phyloP scores from a whole-genome alignment of 2,113 vertebrate genomes.

The Rhinopithecus roxellana region DNA sequence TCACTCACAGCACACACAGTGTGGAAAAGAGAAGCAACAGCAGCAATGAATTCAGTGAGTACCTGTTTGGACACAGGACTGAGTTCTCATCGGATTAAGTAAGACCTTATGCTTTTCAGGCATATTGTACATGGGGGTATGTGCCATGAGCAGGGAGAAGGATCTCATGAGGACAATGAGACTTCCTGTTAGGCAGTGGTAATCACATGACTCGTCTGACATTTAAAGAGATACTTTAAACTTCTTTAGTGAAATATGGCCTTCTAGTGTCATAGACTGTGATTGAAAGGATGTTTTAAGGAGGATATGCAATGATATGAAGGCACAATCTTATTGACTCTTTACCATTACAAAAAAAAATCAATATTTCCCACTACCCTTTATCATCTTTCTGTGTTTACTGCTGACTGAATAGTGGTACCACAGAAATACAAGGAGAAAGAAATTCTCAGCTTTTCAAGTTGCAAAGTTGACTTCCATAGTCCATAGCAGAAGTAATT shows the following conservation, averaged over 20 bases:
- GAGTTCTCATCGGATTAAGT: no score
- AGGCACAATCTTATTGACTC: neutral
- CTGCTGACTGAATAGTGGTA: neutral
- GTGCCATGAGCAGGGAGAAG: no score
- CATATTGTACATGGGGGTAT: no score
- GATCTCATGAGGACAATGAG: neutral
- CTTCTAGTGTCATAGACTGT: neutral
- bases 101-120: neutral
- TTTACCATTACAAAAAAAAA: neutral
- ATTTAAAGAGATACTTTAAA: neutral
- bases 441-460: neutral
- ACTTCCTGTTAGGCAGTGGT: neutral
- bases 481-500: neutral
- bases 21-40: neutral
- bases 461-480: neutral
- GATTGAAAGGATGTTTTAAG: neutral
- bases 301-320: neutral
- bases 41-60: rapidly evolving
- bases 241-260: neutral
- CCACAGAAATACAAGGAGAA: neutral
- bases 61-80: rapidly evolving
- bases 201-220: neutral
- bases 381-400: neutral
- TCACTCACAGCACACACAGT: neutral
- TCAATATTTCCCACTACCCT: neutral